Base-by-base conservation (phyloP, 2,888 invertebrate species). In the Acleris cristana region DNA sequence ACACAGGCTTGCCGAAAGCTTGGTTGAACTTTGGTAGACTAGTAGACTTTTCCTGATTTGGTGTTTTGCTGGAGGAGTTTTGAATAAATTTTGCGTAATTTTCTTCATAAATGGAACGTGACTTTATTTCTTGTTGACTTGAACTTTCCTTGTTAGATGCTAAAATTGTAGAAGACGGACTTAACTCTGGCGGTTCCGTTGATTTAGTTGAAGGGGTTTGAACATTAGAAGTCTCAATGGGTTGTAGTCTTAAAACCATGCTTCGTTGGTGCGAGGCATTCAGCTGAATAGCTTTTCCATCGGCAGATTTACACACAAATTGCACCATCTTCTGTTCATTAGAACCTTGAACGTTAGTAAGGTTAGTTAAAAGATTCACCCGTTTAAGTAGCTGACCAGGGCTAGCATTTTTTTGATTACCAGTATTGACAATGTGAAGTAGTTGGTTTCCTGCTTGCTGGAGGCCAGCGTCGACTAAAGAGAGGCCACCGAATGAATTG, bases 1-100 rank as follows among this genome's bases (percentile, higher is more conserved):
- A 96, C 54, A 95, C 95, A 55, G 95, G 94, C 84, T 96, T 96
- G 1, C 96, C 96, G 82, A 96, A 96, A 0, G 96, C 96, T 85
- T 96, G 96, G 79, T 96, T 96, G 80, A 96, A 96, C 84, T 96
- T 96, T 3, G 96, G 96, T 69, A 96, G 86, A 63, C 94, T 92
- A 12, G 93, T 93, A 8, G 88, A 81, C 75, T 92, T 91, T 76
- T 94, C 94, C 51, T 83, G 74, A 58, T 76, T 71, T 12, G 80
- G 62, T 23, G 83, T 76, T 77, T 90, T 90, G 48, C 78, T 82
- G 40, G 87, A 83, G 0, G 89, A 84, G 65, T 84, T 88, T 76
- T 94, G 93, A 71, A 93, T 90, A 75, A 94, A 93, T 77, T 94
- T 94, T 0, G 94, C 92, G 73, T 92, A 93, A 73, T 93, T 94